Evolutionary conservation across 1,140 invertebrate species (phyloP).

Genomic region (Drosophila pseudoananassae): DNA sequence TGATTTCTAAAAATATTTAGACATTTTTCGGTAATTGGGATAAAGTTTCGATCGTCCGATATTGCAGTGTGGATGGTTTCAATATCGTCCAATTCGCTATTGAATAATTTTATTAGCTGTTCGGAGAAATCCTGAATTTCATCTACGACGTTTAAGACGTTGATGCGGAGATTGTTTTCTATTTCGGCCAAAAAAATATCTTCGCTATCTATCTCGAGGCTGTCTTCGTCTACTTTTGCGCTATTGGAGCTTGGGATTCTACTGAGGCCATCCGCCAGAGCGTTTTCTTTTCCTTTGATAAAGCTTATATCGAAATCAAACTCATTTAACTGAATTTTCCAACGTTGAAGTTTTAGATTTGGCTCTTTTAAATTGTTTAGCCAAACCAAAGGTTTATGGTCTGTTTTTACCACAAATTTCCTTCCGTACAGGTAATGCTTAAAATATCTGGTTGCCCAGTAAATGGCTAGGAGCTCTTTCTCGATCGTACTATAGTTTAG

Average conservation of each 20-base stretch:
- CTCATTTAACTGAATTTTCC: conserved; percentile 1
- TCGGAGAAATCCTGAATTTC: conserved; percentile 1
- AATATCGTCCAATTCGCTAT: not conserved
- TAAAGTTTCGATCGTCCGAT: conserved; percentile 1
- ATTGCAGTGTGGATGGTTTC: not conserved
- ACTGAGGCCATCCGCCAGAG: not conserved
- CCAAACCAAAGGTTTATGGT: conserved; percentile 1
- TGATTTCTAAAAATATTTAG: not conserved
- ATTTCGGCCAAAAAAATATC: not conserved
- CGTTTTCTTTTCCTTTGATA: conserved; percentile 1
- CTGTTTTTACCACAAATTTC: conserved; percentile 1
- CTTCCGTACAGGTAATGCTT: conserved; percentile 1
- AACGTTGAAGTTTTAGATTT: not conserved
- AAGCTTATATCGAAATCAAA: conserved; percentile 1
- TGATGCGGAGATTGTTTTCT: not conserved
- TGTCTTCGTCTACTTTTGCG: not conserved
- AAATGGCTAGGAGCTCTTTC: conserved; percentile 3
- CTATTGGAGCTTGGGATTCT: not conserved
- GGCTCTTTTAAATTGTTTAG: not conserved
- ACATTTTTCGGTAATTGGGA: not conserved
- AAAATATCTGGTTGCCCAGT: not conserved
- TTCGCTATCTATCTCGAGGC: not conserved
- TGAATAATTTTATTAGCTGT: not conserved
- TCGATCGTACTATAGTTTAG: not conserved
- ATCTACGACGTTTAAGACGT: not conserved